Percentiles rank a stretch among this genome's conserved stretches.
Evolutionary conservation across 2,797 vertebrate species (phyloP).

Genomic region (Gymnothorax javanicus): DNA sequence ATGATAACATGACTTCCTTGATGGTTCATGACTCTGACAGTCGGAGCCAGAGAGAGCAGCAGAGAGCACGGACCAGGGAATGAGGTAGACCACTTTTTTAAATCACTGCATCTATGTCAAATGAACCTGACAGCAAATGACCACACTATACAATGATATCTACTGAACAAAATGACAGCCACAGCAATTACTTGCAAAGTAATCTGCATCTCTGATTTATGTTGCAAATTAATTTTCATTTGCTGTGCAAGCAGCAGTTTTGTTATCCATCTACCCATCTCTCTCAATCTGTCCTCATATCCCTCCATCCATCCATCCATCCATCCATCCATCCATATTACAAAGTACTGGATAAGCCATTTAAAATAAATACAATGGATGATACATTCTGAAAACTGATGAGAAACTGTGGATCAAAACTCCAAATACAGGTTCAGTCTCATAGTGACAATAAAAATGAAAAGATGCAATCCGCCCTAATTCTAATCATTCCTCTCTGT

Average conservation of each 20-base stretch:
- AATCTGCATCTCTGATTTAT: background rate
- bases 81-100: background rate
- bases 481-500: conserved; percentile 25
- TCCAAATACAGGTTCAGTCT: background rate
- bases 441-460: conserved; percentile 2
- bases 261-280: background rate
- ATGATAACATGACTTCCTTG: conserved; percentile 54
- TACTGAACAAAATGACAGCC: background rate
- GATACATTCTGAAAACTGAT: background rate
- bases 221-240: background rate
- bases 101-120: background rate
- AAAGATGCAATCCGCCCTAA: conserved; percentile 5
- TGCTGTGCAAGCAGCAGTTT: background rate
- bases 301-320: background rate
- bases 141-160: background rate
- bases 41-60: conserved; percentile 30
- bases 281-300: background rate
- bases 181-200: background rate
- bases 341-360: background rate
- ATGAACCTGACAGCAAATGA: background rate
- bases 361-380: background rate
- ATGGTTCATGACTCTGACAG: conserved; percentile 63
- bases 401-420: background rate
- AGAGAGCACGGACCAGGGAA: background rate
- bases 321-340: background rate